A percentile compares a stretch with the other conserved stretches of the same genome.
These are phyloP conservation scores for Margarornis squamiger DNA, from an alignment of 2,797 vertebrate genomes.

Conservation along the genomic window DNA sequence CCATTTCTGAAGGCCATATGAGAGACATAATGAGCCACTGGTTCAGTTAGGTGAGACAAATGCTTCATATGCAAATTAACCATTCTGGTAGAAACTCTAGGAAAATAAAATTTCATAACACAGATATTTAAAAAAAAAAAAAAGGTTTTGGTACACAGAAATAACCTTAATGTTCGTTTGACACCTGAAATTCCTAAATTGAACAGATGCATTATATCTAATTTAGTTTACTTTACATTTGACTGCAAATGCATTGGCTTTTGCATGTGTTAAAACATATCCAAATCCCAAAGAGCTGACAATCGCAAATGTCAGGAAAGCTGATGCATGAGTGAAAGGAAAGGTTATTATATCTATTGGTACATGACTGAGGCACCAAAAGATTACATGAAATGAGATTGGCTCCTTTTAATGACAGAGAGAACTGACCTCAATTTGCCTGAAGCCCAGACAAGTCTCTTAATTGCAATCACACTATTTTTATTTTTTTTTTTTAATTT, in stretches of 20 bases:
- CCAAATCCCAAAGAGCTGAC: not conserved
- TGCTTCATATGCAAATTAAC: not conserved
- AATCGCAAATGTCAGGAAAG: conserved; percentile 7
- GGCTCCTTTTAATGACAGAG: not conserved
- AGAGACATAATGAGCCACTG: not conserved
- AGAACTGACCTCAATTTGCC: not conserved
- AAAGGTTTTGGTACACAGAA: not conserved
- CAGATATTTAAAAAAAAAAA: not conserved
- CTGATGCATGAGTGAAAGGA: not conserved
- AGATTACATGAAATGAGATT: not conserved
- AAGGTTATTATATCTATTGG: not conserved
- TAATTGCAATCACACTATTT: not conserved
- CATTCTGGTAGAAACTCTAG: not conserved
- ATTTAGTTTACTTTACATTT: not conserved
- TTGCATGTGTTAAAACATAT: not conserved
- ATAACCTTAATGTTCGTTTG: not conserved
- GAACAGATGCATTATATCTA: not conserved
- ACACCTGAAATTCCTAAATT: not conserved
- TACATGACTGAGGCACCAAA: not conserved
- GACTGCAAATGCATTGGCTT: not conserved
- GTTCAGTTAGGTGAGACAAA: not conserved
- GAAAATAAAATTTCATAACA: not conserved
- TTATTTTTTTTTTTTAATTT: not conserved
- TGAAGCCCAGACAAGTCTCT: not conserved
- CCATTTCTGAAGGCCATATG: not conserved